Conservation (phyloP, 2,797 vertebrate species). For the Lepus townsendii region DNA sequence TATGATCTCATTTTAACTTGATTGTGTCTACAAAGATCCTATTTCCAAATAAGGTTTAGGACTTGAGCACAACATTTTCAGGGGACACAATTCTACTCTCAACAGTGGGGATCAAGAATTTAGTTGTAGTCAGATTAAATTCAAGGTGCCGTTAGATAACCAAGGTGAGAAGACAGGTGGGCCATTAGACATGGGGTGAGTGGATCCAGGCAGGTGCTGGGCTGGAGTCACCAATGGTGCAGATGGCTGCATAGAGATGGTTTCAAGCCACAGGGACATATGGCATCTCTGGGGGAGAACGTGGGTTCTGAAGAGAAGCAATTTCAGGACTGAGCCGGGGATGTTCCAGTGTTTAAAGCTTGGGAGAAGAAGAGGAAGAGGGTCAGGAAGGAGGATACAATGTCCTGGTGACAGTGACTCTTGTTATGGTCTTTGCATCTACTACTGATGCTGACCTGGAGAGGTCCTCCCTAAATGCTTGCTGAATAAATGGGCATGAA, state of each 20-base stretch:
- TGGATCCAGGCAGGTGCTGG: neutral
- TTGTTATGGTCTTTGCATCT: neutral
- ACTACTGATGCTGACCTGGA: neutral
- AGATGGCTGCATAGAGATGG: neutral
- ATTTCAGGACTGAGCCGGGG: too few relatives aligned
- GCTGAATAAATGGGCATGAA: neutral
- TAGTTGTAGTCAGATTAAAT: neutral
- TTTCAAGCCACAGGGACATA: rapidly evolving
- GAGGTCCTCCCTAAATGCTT: neutral
- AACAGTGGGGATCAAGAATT: neutral
- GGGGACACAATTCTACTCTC: neutral
- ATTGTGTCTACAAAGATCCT: neutral
- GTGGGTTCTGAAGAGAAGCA: neutral
- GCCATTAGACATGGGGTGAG: neutral
- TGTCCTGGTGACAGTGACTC: neutral
- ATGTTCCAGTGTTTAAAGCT: neutral
- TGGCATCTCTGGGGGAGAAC: neutral
- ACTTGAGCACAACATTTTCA: neutral
- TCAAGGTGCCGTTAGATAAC: neutral
- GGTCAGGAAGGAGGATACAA: neutral
- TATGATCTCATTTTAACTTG: conserved; percentile 1
- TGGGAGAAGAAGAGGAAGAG: neutral
- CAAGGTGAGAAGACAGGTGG: neutral
- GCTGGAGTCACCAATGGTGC: neutral
- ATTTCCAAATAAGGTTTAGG: conserved; percentile 14